Conservation (phyloP, 2,888 invertebrate genomes). For the Gnatocerus cornutus region DNA sequence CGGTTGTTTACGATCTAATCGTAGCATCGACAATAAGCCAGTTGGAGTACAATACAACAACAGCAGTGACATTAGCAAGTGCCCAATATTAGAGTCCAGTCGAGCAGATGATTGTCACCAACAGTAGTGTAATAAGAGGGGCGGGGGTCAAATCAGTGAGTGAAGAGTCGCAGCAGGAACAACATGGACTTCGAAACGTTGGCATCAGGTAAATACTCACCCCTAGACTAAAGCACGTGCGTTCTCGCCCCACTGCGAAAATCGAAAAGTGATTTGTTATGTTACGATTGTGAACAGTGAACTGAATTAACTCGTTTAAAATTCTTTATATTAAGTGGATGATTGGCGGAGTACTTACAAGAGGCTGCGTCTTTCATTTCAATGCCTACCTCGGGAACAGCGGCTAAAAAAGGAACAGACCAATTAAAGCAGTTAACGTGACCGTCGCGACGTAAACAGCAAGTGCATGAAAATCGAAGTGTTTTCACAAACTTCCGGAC, state of each 20-base stretch:
- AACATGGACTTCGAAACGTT: conserved; percentile 68
- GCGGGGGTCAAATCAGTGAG: conserved; percentile 60
- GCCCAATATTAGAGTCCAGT: conserved; percentile 57
- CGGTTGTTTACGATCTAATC: conserved; percentile 50
- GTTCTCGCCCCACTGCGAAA: conserved; percentile 13
- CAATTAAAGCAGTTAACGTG: conserved; percentile 35
- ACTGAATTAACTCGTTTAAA: conserved; percentile 63
- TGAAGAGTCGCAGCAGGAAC: conserved; percentile 52
- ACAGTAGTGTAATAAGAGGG: conserved; percentile 52
- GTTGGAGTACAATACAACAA: conserved; percentile 48
- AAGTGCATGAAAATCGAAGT: not conserved
- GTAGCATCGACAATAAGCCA: conserved; percentile 49
- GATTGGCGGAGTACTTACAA: conserved; percentile 60
- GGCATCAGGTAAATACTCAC: conserved; percentile 67
- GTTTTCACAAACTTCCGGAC: not conserved
- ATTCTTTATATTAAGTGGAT: conserved; percentile 65
- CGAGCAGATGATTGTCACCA: conserved; percentile 61
- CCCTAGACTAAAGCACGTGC: conserved; percentile 26
- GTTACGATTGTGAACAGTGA: conserved; percentile 54
- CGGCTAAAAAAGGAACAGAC: conserved; percentile 45
- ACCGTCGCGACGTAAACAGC: not conserved
- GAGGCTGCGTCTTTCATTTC: conserved; percentile 47
- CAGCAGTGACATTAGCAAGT: conserved; percentile 50
- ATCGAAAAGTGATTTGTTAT: conserved; percentile 30
- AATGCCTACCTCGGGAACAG: conserved; percentile 35